Base-by-base conservation (phyloP, 2,888 invertebrate genomes). In the Tipula unca region DNA sequence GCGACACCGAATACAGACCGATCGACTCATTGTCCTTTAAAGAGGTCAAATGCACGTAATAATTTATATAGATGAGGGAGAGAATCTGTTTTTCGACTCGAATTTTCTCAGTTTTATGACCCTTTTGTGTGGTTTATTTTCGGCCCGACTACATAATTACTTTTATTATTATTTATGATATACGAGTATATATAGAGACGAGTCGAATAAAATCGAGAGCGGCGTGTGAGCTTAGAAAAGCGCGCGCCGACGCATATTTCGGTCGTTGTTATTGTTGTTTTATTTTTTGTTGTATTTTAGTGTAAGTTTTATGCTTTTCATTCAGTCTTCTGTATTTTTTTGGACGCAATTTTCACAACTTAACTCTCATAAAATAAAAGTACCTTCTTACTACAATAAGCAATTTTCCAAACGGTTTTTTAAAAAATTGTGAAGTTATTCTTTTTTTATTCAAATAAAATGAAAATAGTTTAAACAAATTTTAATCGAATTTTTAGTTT, bases 271-370 rank as follows among this genome's bases (percentile, higher is more conserved):
- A n/a, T 69, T 69, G 8, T 48, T 48, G 48, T 48, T 48, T 48
- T 42, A 13, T 39, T 42, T 48, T 48, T 69, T 13, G 20, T 20
- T 25, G 25, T 69, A 69, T 69, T 69, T 69, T 69, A 69, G 69
- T 69, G 69, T 69, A 69, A 69, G 14, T 69, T 69, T 69, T 69
- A 8, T 69, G 69, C 25, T 69, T 69, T 69, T 69, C 69, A 25
- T 69, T 69, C 69, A 69, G 69, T 69, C 69, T 69, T 69, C 69
- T 69, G 25, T 69, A 69, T 69, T 69, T 69, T 48, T 69, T 69
- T 25, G 69, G 25, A 69, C 69, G 25, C 25, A 69, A 25, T 69
- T 69, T 69, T 25, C 25, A 69, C 2, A 69, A 69, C 4, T 20
- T 54, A 32, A 32, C 32, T 10, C 20, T 20, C 54, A 48, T 54